Evolutionary conservation across 2,797 vertebrate species (phyloP), one percentile per base, ranked within the genome.

Genomic region (Hirundo rustica): DNA sequence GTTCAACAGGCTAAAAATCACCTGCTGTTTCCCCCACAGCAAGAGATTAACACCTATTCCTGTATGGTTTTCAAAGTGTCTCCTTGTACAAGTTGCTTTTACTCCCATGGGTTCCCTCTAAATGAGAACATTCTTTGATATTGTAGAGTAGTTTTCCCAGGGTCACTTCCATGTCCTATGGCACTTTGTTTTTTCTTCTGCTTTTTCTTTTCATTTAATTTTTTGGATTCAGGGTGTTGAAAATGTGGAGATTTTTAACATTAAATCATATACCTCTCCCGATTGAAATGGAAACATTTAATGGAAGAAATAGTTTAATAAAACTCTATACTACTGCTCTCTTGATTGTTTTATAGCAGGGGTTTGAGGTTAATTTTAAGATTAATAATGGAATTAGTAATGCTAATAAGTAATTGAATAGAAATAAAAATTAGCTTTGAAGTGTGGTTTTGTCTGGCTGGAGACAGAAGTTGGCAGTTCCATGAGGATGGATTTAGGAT

Each of bases 51-150:
- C 18, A 10, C 29, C 62, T 36, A 5, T 75, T 36, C 27, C 29
- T 1, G 0, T 1, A 5, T 54, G 29, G n/a, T 65, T 76, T 65
- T n/a, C 30, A 17, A 8, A 40, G n/a, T 26, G 11, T 44, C 38
- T 67, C 68, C 42, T 40, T 4, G 10, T 20, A 2, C 7, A 21
- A 48, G 5, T 42, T 85, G 4, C 75, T 70, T 9, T 44, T 47
- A 2, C 16, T 65, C 54, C 3, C 26, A 7, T 77, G 20, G 8
- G 2, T 55, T 17, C 34, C 17, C 18, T 77, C 25, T 53, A 54
- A 38, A 29, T 34, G 34, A 54, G 21, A 62, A 55, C 34, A 70
- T 40, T 61, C 40, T 62, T n/a, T 40, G 29, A 34, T 70, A 1
- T 5, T 57, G 6, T 9, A 1, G 10, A 40, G 16, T 60, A 2